Evolutionary conservation across 2,113 vertebrate species (phyloP).

Genomic region (Protobothrops mucrosquamatus): DNA sequence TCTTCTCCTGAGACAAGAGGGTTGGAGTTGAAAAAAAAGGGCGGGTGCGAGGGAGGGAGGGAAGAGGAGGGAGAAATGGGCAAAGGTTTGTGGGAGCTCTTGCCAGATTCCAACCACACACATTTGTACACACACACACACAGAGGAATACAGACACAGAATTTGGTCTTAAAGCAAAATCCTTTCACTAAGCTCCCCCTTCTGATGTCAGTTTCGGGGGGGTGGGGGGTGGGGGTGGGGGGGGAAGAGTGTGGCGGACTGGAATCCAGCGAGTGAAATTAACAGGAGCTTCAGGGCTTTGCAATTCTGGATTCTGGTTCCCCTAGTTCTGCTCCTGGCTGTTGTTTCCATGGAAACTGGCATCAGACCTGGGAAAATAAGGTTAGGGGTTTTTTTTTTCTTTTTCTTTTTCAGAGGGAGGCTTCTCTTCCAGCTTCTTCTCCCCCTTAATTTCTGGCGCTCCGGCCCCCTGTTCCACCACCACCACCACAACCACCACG

Average conservation of each 20-base stretch:
- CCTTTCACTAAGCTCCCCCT: conserved; percentile 1
- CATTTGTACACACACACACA: background rate
- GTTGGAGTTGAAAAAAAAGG: background rate
- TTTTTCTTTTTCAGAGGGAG: conserved; percentile 44
- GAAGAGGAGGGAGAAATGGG: background rate
- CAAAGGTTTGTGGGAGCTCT: background rate
- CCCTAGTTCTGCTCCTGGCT: conserved; percentile 67
- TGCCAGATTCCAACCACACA: background rate
- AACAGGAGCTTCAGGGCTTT: conserved; percentile 61
- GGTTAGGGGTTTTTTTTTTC: conserved; percentile 58
- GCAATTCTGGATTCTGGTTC: conserved; percentile 68
- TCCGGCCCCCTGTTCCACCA: conserved; percentile 9
- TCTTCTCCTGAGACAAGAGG: conserved; percentile 23
- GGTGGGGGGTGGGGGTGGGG: background rate
- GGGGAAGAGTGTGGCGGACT: background rate
- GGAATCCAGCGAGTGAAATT: conserved; percentile 60
- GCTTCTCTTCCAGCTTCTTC: conserved; percentile 44
- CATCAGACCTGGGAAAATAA: conserved; percentile 72
- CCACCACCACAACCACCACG: background rate
- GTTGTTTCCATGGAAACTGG: conserved; percentile 71
- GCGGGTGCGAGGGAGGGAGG: background rate
- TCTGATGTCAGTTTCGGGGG: conserved; percentile 26
- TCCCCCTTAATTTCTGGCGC: conserved; percentile 27
- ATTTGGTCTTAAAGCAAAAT: background rate
- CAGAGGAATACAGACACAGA: background rate